A percentile compares a stretch with the other conserved stretches of the same genome.
Conservation (phyloP, 2,113 vertebrate species). For the Hippocampus guttulatus region DNA sequence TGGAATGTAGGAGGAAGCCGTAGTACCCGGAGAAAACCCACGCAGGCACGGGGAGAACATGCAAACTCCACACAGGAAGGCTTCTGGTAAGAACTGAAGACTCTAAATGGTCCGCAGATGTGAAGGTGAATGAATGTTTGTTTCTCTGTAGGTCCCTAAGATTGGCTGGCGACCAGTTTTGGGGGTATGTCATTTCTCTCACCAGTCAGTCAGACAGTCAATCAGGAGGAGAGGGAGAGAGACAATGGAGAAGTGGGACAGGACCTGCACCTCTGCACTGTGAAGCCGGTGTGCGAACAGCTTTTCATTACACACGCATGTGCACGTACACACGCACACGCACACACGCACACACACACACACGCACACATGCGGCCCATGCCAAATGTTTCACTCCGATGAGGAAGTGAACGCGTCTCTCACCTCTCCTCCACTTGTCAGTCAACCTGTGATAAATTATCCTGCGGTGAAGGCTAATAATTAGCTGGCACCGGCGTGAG, state of each 20-base stretch:
- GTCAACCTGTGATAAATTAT: constrained; percentile 41
- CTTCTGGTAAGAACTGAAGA: too few species aligned
- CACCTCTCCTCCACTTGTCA: constrained; percentile 36
- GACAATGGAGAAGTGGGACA: background rate
- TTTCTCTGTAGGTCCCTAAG: too few species aligned
- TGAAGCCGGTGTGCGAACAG: too few species aligned
- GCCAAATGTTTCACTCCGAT: constrained; percentile 59
- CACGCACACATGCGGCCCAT: constrained; percentile 9
- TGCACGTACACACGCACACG: too few species aligned
- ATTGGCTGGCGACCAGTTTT: background rate
- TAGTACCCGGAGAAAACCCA: too few species aligned
- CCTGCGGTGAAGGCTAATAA: constrained; percentile 29
- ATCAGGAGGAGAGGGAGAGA: background rate
- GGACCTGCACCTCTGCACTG: too few species aligned
- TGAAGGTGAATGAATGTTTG: too few species aligned
- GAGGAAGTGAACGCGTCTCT: constrained; percentile 46
- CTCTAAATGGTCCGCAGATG: too few species aligned
- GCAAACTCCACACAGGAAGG: too few species aligned
- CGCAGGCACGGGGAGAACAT: too few species aligned
- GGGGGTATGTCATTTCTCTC: background rate
- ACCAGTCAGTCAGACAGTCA: background rate
- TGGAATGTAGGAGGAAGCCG: too few species aligned
- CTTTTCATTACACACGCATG: too few species aligned
- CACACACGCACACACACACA: background rate
- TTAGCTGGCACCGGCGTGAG: constrained; percentile 46